These are phyloP conservation scores for Zoanthus sociatus DNA, from an alignment of 92 coral and sea anemone genomes.

Conservation along the genomic window DNA sequence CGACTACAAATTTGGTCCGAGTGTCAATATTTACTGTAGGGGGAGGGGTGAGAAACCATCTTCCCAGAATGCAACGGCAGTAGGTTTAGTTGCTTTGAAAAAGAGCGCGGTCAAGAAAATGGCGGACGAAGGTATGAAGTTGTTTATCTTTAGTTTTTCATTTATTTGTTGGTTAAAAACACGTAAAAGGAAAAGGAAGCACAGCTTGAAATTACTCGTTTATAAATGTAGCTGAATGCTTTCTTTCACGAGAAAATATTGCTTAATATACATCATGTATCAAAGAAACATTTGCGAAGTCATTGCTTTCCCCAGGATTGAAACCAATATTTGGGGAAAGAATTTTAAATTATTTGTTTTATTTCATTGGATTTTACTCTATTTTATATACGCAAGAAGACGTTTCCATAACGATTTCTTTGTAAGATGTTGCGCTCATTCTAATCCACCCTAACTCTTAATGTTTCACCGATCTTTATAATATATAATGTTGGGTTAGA, in stretches of 20 bases:
- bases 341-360: not conserved
- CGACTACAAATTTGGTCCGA: too few relatives aligned
- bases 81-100: constrained; percentile 73
- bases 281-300: not conserved
- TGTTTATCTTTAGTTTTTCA: constrained; percentile 14
- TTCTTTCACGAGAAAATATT: not conserved
- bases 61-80: constrained; percentile 75
- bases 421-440: too few relatives aligned
- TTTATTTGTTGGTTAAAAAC: not conserved
- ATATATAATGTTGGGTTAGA: too few relatives aligned
- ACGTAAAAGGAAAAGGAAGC: not conserved
- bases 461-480: too few relatives aligned
- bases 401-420: too few relatives aligned
- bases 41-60: not conserved
- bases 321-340: not conserved
- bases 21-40: not conserved
- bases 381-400: not conserved
- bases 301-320: not conserved
- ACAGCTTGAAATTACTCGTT: not conserved
- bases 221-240: not conserved
- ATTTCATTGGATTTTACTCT: not conserved
- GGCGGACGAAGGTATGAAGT: constrained; percentile 90
- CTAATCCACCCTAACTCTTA: too few relatives aligned
- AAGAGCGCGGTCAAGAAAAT: constrained; percentile 94
- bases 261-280: not conserved